A percentile compares a stretch with the other conserved stretches of the same genome.
Conservation (phyloP, 2,888 invertebrate genomes). For the Pilophorus perplexus region DNA sequence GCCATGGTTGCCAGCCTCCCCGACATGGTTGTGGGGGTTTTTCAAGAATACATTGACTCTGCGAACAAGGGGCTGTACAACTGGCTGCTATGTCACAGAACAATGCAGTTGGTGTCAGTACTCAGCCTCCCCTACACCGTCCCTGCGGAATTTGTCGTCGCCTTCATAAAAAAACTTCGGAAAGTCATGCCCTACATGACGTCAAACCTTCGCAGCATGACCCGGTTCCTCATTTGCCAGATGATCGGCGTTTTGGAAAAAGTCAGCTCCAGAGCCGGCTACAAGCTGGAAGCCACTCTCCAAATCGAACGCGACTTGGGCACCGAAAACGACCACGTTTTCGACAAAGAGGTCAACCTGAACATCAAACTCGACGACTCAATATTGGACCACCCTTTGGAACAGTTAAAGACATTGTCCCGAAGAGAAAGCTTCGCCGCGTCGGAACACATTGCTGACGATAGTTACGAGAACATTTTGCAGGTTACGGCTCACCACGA, state of each 20-base stretch:
- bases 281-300: slow-evolving; percentile 20
- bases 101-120: slow-evolving; percentile 75
- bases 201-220: slow-evolving; percentile 61
- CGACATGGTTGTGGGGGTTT: slow-evolving; percentile 82
- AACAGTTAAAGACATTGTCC: slow-evolving; percentile 52
- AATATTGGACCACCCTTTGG: neutral
- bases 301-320: slow-evolving; percentile 46
- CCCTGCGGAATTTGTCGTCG: slow-evolving; percentile 83
- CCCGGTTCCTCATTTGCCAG: slow-evolving; percentile 62
- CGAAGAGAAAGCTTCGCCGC: slow-evolving; percentile 53
- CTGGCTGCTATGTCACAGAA: slow-evolving; percentile 83
- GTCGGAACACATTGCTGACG: slow-evolving; percentile 52
- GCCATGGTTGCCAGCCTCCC: slow-evolving; percentile 84
- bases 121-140: slow-evolving; percentile 82
- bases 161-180: slow-evolving; percentile 76
- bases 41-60: slow-evolving; percentile 89
- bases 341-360: slow-evolving; percentile 60
- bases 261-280: slow-evolving; percentile 36
- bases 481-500: slow-evolving; percentile 76
- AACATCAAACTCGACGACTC: slow-evolving; percentile 59
- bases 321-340: slow-evolving; percentile 53
- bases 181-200: slow-evolving; percentile 69
- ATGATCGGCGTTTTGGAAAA: slow-evolving; percentile 50
- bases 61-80: slow-evolving; percentile 87
- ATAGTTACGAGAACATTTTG: slow-evolving; percentile 59